Evolutionary conservation across 2,888 invertebrate species (phyloP).

Genomic region (Eupithecia insigniata): DNA sequence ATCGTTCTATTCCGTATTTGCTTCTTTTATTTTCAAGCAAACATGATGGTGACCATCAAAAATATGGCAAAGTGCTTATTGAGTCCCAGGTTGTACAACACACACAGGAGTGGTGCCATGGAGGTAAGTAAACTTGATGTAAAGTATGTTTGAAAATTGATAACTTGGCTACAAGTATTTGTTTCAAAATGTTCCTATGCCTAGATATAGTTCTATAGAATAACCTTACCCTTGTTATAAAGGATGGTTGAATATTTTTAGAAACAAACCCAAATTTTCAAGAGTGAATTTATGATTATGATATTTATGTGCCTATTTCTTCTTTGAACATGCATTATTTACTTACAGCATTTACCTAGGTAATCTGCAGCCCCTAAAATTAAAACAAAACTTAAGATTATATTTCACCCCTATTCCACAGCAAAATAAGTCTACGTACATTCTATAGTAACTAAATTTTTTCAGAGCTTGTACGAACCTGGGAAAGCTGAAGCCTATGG

Average conservation of each 20-base stretch:
- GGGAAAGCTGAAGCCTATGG: not conserved
- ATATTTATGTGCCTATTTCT: too few relatives aligned
- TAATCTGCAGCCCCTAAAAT: too few relatives aligned
- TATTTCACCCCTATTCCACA: too few relatives aligned
- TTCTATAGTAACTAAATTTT: not conserved
- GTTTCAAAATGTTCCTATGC: not conserved
- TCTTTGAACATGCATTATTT: too few relatives aligned
- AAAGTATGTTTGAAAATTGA: not conserved
- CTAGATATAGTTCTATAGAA: too few relatives aligned
- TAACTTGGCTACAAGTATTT: not conserved
- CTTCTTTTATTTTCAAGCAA: not conserved
- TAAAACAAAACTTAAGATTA: too few relatives aligned
- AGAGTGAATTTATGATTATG: too few relatives aligned
- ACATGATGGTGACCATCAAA: conserved; percentile 39
- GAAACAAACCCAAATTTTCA: too few relatives aligned
- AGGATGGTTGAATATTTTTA: too few relatives aligned
- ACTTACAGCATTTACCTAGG: too few relatives aligned
- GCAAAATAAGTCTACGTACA: too few relatives aligned
- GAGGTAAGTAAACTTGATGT: conserved; percentile 62
- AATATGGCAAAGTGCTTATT: conserved; percentile 87
- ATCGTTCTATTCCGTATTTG: not conserved
- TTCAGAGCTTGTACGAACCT: not conserved
- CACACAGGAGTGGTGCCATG: conserved; percentile 86
- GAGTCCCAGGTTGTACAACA: conserved; percentile 88
- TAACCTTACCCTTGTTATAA: too few relatives aligned